Percentiles rank a stretch among this genome's conserved stretches.
phyloP scores from a whole-genome alignment of 2,797 vertebrate genomes.

The Staurois parvus region DNA sequence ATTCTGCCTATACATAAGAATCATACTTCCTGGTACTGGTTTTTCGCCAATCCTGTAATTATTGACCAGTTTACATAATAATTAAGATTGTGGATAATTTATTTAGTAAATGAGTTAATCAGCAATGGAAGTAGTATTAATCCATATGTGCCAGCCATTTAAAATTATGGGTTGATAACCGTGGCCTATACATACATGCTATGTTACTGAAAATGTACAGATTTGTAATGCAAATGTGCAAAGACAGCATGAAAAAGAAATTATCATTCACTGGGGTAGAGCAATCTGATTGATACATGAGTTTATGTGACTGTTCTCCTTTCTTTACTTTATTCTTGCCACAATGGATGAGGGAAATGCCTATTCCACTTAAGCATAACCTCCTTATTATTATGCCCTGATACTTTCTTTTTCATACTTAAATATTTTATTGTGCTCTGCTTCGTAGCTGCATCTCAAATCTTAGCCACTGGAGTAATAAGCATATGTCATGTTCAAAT shows the following conservation, averaged over 20 bases:
- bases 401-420: constrained; percentile 45
- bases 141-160: not conserved
- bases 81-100: not conserved
- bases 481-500: constrained; percentile 54
- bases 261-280: constrained; percentile 32
- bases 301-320: constrained; percentile 35
- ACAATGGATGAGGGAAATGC: constrained; percentile 42
- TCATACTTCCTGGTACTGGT: no score
- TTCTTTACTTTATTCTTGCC: constrained; percentile 44
- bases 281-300: constrained; percentile 53
- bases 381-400: constrained; percentile 50
- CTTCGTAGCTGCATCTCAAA: constrained; percentile 36
- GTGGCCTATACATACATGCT: not conserved
- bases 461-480: constrained; percentile 47
- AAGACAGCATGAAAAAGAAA: constrained; percentile 40
- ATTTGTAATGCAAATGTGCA: constrained; percentile 37
- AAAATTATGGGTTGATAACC: not conserved
- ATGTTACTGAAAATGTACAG: not conserved
- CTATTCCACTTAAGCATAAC: constrained; percentile 35
- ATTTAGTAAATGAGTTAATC: not conserved
- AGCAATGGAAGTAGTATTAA: not conserved
- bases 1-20: no score
- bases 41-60: not conserved
- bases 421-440: constrained; percentile 51
- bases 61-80: not conserved